Evolutionary conservation across 2,797 vertebrate species (phyloP), one percentile per base, ranked within the genome.

Genomic region (Erethizon dorsatum): DNA sequence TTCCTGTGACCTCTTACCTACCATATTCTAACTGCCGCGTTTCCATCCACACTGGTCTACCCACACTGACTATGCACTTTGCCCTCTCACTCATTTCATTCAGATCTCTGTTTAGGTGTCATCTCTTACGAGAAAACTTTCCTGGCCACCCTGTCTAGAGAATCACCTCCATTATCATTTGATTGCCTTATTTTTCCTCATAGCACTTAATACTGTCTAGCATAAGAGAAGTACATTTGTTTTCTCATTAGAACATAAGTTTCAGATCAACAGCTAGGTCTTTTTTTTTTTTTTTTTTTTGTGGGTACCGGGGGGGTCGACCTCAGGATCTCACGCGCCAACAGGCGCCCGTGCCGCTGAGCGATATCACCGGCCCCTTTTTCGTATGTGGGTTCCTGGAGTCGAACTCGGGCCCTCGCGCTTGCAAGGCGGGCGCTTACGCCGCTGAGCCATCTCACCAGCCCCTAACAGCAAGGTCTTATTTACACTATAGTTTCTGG

Each of bases 221-320:
- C 47, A 33, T 88, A 80, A 63, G 85, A 65, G 69, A 87, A 13
- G n/a, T 20, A 26, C 50, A 67, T 92, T 37, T 65, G 22, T 37
- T 75, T 41, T 82, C 17, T 86, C 24, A 61, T 80, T 71, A 50
- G 69, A 92, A 65, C 59, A 1, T 71, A 91, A 78, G 47, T 45
- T 90, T 85, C 41, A 92, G n/a, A 41, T 89, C 57, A 92, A 52
- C 61, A 94, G 33, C 41, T 92, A 47, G 47, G 33, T 41, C 37
- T 41, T 41, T 41, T 41, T 41, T 41, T 41, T 41, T 41, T 41
- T 41, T 41, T 41, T 41, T 41, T 41, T 41, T 41, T 41, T 41
- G 37, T 41, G 37, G 37, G 37, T 41, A 41, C 37, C 37, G 37
- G 37, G 37, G 37, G 37, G 37, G 2, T 41, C 37, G 37, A 41